These are phyloP conservation scores for Lypha dubia DNA, from an alignment of 2,888 invertebrate species.

Conservation along the genomic window DNA sequence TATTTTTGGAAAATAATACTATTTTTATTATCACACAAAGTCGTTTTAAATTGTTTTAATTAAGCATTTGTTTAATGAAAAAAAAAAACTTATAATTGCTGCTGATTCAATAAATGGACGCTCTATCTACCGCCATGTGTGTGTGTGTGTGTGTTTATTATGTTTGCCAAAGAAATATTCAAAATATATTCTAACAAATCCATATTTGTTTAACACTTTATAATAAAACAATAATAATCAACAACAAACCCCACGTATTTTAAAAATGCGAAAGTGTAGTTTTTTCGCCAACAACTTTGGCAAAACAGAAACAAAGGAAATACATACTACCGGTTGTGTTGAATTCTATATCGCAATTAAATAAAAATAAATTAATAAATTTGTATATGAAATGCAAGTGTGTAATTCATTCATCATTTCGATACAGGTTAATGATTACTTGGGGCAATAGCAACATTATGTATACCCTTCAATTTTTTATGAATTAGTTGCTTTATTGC, in stretches of 20 bases:
- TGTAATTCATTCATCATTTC: conserved; percentile 36
- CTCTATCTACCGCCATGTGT: too few species aligned
- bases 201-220: conserved; percentile 31
- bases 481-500: not conserved
- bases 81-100: not conserved
- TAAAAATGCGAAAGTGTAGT: not conserved
- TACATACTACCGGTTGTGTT: conserved; percentile 36
- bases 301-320: conserved; percentile 47
- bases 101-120: not conserved
- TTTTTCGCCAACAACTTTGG: conserved; percentile 32
- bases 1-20: not conserved
- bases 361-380: conserved; percentile 12
- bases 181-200: not conserved
- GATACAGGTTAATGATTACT: not conserved
- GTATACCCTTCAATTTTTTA: not conserved
- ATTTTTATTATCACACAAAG: not conserved
- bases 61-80: not conserved
- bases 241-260: conserved; percentile 31
- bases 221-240: not conserved
- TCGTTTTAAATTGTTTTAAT: not conserved
- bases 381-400: conserved; percentile 38
- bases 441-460: not conserved
- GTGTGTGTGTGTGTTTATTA: not conserved
- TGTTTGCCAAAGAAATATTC: not conserved
- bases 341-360: conserved; percentile 7